phyloP scores from a whole-genome alignment of 2,797 vertebrate species.

The Falco novaeseelandiae region DNA sequence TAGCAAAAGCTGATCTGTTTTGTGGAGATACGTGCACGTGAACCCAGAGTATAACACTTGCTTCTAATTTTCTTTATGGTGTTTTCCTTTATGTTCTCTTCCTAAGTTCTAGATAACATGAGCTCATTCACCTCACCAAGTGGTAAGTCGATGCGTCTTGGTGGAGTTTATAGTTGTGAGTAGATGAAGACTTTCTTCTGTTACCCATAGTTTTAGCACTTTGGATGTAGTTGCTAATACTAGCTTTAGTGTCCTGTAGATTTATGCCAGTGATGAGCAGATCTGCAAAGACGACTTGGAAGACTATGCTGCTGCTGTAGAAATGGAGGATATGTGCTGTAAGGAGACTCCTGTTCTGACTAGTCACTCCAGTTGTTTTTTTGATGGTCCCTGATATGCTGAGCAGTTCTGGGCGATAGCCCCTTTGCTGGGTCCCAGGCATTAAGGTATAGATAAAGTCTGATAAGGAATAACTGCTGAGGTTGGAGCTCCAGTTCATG shows the following conservation, averaged over 20 bases:
- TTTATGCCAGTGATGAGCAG: background rate
- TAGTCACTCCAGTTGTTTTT: background rate
- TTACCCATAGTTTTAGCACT: background rate
- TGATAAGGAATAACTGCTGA: background rate
- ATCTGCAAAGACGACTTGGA: background rate
- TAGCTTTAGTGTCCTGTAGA: background rate
- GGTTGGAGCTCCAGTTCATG: background rate
- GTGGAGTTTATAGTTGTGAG: background rate
- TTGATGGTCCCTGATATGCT: accelerated
- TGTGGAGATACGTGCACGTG: background rate
- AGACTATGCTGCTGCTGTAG: background rate
- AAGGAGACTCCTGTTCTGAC: background rate
- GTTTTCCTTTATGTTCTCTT: constrained; percentile 25
- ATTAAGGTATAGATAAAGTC: background rate
- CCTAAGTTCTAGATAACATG: constrained; percentile 64
- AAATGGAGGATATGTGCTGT: background rate
- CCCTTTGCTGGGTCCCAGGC: too few relatives aligned
- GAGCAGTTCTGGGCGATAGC: background rate
- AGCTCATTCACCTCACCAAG: constrained; percentile 35
- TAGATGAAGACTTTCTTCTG: background rate
- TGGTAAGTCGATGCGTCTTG: constrained; percentile 48
- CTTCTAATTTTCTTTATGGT: background rate
- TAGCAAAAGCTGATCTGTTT: background rate
- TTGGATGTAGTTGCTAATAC: background rate
- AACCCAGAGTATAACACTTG: background rate